Evolutionary conservation across 2,797 vertebrate species (phyloP).

Genomic region (Protosalanx chinensis): DNA sequence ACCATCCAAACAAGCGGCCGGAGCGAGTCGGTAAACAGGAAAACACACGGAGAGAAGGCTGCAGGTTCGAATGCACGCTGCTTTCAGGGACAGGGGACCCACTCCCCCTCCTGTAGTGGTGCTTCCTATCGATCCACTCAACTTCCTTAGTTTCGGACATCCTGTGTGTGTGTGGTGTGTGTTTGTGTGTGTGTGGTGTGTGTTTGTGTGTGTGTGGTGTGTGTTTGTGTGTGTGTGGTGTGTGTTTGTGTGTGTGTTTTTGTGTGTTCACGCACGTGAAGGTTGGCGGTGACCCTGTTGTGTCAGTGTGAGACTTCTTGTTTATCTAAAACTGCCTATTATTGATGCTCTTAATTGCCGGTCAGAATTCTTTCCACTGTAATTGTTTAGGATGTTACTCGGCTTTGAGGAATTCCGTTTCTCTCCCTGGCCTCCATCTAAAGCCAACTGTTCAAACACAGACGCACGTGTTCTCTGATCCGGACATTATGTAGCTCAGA

Average conservation of each 20-base stretch:
- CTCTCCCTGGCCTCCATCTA: constrained; percentile 42
- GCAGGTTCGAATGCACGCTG: constrained; percentile 61
- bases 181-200: constrained; percentile 32
- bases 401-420: constrained; percentile 59
- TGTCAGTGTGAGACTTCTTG: constrained; percentile 4
- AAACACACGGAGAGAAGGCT: constrained; percentile 70
- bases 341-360: constrained; percentile 62
- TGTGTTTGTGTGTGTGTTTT: constrained; percentile 30
- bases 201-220: constrained; percentile 18
- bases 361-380: constrained; percentile 60
- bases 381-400: constrained; percentile 67
- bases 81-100: constrained; percentile 66
- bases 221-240: constrained; percentile 14
- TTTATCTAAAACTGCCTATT: constrained; percentile 50
- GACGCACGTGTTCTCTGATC: constrained; percentile 31
- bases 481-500: constrained; percentile 34
- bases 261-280: constrained; percentile 34
- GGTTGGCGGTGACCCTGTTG: constrained; percentile 39
- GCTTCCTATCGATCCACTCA: constrained; percentile 67
- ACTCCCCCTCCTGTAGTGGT: constrained; percentile 58
- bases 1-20: constrained; percentile 68
- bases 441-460: constrained; percentile 44
- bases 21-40: constrained; percentile 72
- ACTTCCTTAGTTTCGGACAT: constrained; percentile 69
- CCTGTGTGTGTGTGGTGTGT: constrained; percentile 50